Evolutionary conservation across 2,797 vertebrate species (phyloP), one percentile per base, ranked within the genome.

Genomic region (Gymnodraco acuticeps): DNA sequence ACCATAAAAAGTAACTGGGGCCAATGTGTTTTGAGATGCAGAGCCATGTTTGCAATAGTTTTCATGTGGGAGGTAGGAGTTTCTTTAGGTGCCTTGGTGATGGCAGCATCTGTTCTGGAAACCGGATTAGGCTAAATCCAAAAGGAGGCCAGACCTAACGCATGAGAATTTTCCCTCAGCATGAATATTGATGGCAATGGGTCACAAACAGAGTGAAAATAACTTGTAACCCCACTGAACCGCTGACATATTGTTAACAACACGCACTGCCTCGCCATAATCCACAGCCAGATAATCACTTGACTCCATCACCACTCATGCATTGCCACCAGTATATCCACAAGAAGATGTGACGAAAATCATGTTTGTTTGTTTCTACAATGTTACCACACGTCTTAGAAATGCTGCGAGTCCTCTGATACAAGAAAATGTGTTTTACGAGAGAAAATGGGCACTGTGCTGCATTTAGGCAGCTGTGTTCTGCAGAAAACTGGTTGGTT

Each of bases 101-200:
- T 17, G 19, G 27, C 81, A 74, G 78, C 73, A 86, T 88, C 77
- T 85, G 82, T 75, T 86, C 70, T 77, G 70, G 74, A 85, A 90
- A 88, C 81, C 33, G 55, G 81, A 91, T 90, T 78, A 82, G 60
- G 53, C 60, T 73, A 76, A 81, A 87, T 70, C 82, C 59, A 77
- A 91, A 89, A 80, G 42, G 75, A 88, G 82, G 77, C 62, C 83
- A 84, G 75, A 65, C 55, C 62, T 52, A 47, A 61, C 74, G 83
- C 75, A 17, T 4, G 74, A 89, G 87, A 86, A 58, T 69, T 76
- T 75, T 55, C 83, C 46, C 70, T 76, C 65, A 31, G 59, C 78
- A 85, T 91, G 80, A 92, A 90, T 87, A 85, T 85, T 90, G 82
- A 92, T 89, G 80, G 67, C 33, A 82, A 82, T 64, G n/a, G 59